Evolutionary conservation across 1,140 invertebrate genomes (phyloP).

Genomic region (Camponotus vicinus): DNA sequence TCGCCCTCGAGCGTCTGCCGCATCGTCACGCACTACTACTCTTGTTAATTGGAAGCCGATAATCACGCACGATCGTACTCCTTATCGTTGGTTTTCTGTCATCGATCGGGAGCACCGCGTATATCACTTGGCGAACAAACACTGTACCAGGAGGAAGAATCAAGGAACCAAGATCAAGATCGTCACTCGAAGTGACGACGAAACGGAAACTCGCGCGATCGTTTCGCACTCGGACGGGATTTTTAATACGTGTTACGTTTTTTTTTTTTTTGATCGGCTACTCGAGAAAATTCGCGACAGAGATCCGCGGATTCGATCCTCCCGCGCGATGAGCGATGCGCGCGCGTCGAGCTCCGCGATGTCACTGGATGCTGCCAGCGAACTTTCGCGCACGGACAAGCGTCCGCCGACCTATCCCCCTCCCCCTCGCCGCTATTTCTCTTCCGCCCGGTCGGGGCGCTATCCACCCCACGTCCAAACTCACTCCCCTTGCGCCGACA

Average conservation of each 20-base stretch:
- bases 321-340: constrained; percentile 64
- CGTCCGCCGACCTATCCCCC: constrained; percentile 62
- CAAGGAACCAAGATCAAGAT: not conserved
- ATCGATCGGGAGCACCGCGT: not conserved
- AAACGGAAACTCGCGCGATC: not conserved
- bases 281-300: not conserved
- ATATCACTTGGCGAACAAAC: constrained; percentile 21
- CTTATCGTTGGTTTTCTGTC: not conserved
- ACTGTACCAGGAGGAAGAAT: constrained; percentile 1
- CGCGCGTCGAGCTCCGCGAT: constrained; percentile 82
- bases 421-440: constrained; percentile 49
- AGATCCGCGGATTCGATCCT: constrained; percentile 7
- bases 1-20: constrained; percentile 34
- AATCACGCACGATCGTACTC: constrained; percentile 34
- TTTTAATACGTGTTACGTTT: not conserved
- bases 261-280: not conserved
- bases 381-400: constrained; percentile 75
- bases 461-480: constrained; percentile 28
- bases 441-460: constrained; percentile 18
- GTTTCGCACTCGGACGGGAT: not conserved
- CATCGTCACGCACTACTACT: constrained; percentile 55
- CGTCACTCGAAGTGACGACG: not conserved
- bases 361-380: constrained; percentile 80
- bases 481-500: constrained; percentile 52
- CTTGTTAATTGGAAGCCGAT: constrained; percentile 34